Evolutionary conservation across 30 jellyfish, hydroid and myxozoan genomes (phyloP), one percentile per base, ranked within the genome.

Genomic region (Aurelia aurita): DNA sequence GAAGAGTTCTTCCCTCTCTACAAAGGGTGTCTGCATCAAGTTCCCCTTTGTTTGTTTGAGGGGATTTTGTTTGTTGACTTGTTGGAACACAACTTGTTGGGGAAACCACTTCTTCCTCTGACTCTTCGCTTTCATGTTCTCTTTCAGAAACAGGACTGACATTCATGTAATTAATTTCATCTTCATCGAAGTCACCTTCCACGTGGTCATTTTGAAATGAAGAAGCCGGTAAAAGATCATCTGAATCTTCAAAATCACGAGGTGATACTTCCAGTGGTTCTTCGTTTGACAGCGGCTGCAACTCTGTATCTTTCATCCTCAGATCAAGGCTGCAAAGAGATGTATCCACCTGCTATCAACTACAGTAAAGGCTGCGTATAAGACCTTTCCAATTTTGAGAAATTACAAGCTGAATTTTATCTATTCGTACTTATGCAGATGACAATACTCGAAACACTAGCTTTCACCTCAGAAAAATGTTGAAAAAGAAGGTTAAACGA

Each of bases 121-220:
- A 81, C 26, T 92, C 98, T n/a, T 81, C 96, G 35, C 80, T 83
- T 26, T 84, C 97, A 8, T 54, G 96, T 43, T 85, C 97, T 43
- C 92, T 87, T 60, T 93, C 98, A 11, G 98, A 87, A 9, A 74
- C 90, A n/a, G 95, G 92, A 31, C 98, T 93, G 18, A 96, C 97
- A 79, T 93, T 93, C 70, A 97, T 88, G 72, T 93, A 82, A 25
- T 89, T 82, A 34, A 89, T 71, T 54, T 97, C 93, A 87, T 82
- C 89, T 35, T 91, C 90, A 72, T 93, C 98, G 71, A 83, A 95
- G 47, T 69, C 96, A 12, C 77, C 95, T 1, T 80, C 89, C 31
- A 58, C 94, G 13, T 58, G 94, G 3, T 72, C 82, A 43, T 43
- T 61, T 84, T 71, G 87, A 72, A 59, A 84, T 3, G 94, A 73